Evolutionary conservation across 2,113 vertebrate genomes (phyloP), one percentile per base, ranked within the genome.

Genomic region (Nanorana parkeri): DNA sequence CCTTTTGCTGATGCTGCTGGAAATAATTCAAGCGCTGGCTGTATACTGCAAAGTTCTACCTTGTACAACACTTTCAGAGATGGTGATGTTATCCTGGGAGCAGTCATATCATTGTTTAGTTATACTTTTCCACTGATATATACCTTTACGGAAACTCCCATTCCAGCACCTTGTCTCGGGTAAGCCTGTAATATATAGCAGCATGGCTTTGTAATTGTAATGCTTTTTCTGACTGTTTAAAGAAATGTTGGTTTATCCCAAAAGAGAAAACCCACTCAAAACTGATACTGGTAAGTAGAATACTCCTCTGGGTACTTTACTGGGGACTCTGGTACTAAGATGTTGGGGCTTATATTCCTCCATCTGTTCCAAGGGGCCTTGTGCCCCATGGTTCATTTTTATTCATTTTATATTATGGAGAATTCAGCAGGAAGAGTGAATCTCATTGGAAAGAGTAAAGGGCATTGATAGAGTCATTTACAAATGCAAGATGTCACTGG

Each of bases 11-110:
- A 77, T 65, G 41, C 60, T 2, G 13, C 23, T 72, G 21, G 4
- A 17, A 24, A 63, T 36, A 47, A 47, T 11, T 36, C 55, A 41
- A 47, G 11, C 3, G 21, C 32, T 41, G 52, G 36, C 17, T 77
- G 41, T 24, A 13, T 28, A 4, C 17, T 77, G 21, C 28, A 19
- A 17, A 51, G 15, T 16, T 26, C 17, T 17, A 15, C 23, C 2
- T 65, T 65, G 6, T 13, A 65, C 32, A 63, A 7, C 29, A 64
- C 19, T 19, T 64, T 64, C 17, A 51, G 17, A 52, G 75, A 52
- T 6, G 75, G 75, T 15, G 75, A 77, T 65, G 17, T 77, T 54
- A 24, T 77, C 16, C 17, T 77, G 23, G 75, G 75, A 15, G 75
- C 75, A 26, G 75, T 77, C 5, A 21, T 77, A 41, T 51, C 60